Evolutionary conservation across 2,797 vertebrate genomes (phyloP), one percentile per base, ranked within the genome.

Genomic region (Streptopelia turtur): DNA sequence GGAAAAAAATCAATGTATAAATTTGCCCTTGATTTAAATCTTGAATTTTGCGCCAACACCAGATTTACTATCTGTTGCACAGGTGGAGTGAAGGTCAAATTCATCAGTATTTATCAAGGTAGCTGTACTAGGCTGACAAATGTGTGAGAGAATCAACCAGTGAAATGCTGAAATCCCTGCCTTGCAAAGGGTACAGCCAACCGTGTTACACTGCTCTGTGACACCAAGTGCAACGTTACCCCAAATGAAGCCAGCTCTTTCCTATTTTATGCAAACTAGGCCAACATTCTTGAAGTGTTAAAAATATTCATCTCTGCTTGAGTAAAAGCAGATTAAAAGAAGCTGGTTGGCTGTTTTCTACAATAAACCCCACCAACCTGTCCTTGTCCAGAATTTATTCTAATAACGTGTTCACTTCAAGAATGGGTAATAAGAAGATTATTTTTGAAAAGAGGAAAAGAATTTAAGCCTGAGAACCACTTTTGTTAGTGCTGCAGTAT

Each of bases 341-440:
- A 91, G 30, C 28, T 33, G n/a, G 41, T 61, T 96, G 77, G 22
- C 63, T 70, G 28, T 80, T 84, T 84, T 84, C 70, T 75, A 33
- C 56, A 66, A 27, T 43, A 89, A 90, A 94, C 18, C 11, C 30
- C 60, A 89, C 66, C 39, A 87, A 94, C 76, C 39, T 88, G 41
- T 83, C 61, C 45, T 89, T 77, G 50, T 87, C 78, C 52, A 87
- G 86, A 93, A 83, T 61, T 87, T 61, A 84, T 87, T 94, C 90
- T 64, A 92, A 75, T 83, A 89, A 84, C 37, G 25, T 27, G 3
- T 57, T 89, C 14, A 24, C 63, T 76, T 94, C 50, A 70, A 47
- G 59, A 89, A 39, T 63, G 53, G 31, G 13, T 70, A 94, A 93
- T 90, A 90, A 94, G 83, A 57, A 76, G 85, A 94, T 90, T 95